Evolutionary conservation across 53 echinoderm and acorn worm species (phyloP).

Genomic region (Echinometra lucunter): DNA sequence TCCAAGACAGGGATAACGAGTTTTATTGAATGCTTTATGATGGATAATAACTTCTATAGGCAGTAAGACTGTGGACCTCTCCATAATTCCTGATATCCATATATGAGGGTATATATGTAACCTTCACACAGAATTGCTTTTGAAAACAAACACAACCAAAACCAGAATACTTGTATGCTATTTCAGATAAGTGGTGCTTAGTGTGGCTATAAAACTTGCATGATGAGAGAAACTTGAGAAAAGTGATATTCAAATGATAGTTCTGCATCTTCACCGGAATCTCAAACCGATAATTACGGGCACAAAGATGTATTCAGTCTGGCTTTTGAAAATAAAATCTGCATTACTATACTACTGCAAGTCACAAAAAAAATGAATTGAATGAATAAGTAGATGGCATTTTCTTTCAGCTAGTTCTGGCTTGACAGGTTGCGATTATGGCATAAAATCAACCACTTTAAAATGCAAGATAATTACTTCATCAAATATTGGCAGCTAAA

Average conservation of each 20-base stretch:
- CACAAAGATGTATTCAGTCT: not conserved
- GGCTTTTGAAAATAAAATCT: not conserved
- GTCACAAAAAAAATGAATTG: not conserved
- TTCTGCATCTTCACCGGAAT: not conserved
- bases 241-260: not conserved
- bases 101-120: not conserved
- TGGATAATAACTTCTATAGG: not conserved
- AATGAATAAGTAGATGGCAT: not conserved
- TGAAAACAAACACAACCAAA: not conserved
- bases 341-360: not conserved
- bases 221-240: not conserved
- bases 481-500: not conserved
- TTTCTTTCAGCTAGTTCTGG: not conserved
- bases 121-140: not conserved
- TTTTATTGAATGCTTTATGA: not conserved
- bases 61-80: not conserved
- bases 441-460: constrained; percentile 17
- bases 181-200: too few species aligned
- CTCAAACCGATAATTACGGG: not conserved
- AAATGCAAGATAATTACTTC: not conserved
- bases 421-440: not conserved
- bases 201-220: not conserved
- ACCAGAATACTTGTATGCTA: too few species aligned
- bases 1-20: not conserved
- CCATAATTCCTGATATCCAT: not conserved